Conservation (phyloP, 2,113 vertebrate species). For the Neodon shergylaensis region DNA sequence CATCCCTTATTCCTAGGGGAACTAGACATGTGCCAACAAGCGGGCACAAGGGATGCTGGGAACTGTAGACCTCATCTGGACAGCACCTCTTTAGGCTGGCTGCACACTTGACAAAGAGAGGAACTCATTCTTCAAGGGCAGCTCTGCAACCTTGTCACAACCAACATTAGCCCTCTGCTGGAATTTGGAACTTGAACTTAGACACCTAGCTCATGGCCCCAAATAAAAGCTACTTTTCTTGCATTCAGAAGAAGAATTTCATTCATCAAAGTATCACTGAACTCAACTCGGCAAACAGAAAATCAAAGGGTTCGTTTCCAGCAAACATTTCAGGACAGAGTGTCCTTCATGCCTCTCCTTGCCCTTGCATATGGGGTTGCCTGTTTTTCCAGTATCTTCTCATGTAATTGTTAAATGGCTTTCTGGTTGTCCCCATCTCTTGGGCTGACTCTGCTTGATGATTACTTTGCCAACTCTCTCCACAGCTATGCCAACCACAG, state of each 20-base stretch:
- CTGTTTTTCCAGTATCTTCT: not conserved
- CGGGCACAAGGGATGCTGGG: not conserved
- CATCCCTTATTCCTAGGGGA: not conserved
- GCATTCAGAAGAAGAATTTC: constrained; percentile 50
- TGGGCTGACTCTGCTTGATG: not conserved
- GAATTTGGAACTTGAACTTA: constrained; percentile 41
- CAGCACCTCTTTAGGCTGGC: not conserved
- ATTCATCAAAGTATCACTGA: constrained; percentile 71
- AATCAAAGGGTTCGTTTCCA: constrained; percentile 18
- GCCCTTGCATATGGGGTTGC: not conserved
- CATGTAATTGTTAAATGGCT: not conserved
- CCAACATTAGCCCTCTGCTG: not conserved
- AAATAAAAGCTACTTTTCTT: constrained; percentile 46
- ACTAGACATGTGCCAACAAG: not conserved
- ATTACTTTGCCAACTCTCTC: not conserved
- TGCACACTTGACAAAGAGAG: not conserved
- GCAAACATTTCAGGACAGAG: constrained; percentile 45
- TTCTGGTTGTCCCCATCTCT: not conserved
- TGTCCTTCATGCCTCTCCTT: constrained; percentile 24
- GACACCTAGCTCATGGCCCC: not conserved
- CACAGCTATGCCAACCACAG: not conserved
- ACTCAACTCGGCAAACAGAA: constrained; percentile 55
- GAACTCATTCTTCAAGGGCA: not conserved
- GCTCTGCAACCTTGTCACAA: constrained; percentile 26
- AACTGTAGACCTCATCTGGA: constrained; percentile 10